Conservation (phyloP, 2,797 vertebrate species). For the Triplophysa yarkandensis region DNA sequence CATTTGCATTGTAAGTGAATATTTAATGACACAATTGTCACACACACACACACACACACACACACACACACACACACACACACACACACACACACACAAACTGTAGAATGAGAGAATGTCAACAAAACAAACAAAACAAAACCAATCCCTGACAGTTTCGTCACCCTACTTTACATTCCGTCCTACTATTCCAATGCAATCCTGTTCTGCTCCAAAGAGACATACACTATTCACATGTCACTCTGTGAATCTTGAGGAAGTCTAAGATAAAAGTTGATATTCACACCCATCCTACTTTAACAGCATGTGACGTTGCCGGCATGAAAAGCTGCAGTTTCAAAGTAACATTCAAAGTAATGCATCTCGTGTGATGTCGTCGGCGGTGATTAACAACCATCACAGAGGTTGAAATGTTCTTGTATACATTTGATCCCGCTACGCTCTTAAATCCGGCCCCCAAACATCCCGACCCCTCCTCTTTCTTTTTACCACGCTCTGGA, state of each 20-base stretch:
- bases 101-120: conserved; percentile 15
- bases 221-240: background rate
- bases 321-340: conserved; percentile 6
- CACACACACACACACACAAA: conserved; percentile 20
- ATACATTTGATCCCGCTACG: conserved; percentile 8
- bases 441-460: conserved; percentile 19
- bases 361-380: background rate
- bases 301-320: background rate
- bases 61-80: conserved; percentile 13
- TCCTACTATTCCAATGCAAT: conserved; percentile 4
- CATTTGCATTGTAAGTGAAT: conserved; percentile 66
- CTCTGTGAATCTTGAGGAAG: conserved; percentile 21
- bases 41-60: too few relatives aligned
- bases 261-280: conserved; percentile 19
- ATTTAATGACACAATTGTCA: conserved; percentile 65
- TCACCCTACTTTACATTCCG: background rate
- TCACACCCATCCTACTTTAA: background rate
- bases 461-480: background rate
- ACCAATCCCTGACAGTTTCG: conserved; percentile 39
- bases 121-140: conserved; percentile 52
- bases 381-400: conserved; percentile 31
- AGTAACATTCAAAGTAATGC: conserved; percentile 29
- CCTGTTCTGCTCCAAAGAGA: conserved; percentile 14
- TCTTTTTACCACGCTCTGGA: background rate
- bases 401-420: conserved; percentile 14